Conservation (phyloP, 2,113 vertebrate species). For the Leucopsar rothschildi region DNA sequence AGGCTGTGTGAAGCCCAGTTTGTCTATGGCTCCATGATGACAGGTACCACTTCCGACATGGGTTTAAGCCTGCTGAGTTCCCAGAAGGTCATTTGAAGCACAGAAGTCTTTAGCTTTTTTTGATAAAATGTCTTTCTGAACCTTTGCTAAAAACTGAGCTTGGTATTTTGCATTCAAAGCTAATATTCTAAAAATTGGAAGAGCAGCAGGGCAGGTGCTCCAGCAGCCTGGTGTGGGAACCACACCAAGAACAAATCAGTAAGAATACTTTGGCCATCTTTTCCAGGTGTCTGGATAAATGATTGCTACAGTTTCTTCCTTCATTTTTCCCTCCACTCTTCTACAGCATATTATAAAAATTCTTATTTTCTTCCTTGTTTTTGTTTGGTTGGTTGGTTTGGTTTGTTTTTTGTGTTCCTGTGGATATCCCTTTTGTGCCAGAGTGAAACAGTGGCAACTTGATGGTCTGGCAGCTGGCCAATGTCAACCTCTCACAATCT, state of each 20-base stretch:
- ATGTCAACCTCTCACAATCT: background rate
- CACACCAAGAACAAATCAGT: background rate
- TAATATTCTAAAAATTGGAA: slow-evolving; percentile 39
- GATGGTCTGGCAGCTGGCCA: background rate
- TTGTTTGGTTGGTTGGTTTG: background rate
- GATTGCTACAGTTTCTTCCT: background rate
- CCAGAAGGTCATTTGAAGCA: slow-evolving; percentile 27
- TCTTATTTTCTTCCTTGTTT: background rate
- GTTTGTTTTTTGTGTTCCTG: background rate
- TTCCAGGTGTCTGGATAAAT: background rate
- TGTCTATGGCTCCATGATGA: rapidly evolving
- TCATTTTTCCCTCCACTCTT: background rate
- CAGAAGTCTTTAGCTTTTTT: background rate
- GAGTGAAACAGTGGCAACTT: background rate
- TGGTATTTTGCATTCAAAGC: slow-evolving; percentile 5
- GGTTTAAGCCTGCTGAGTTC: background rate
- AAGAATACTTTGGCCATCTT: background rate
- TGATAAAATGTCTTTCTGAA: slow-evolving; percentile 32
- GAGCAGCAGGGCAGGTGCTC: background rate
- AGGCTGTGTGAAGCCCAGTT: background rate
- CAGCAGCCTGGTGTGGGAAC: background rate
- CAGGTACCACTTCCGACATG: background rate
- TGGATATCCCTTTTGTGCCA: background rate
- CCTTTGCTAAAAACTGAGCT: background rate
- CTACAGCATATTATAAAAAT: background rate